A percentile compares a stretch with the other conserved stretches of the same genome.
phyloP scores from a whole-genome alignment of 2,888 invertebrate genomes.

The Buathra laborator region DNA sequence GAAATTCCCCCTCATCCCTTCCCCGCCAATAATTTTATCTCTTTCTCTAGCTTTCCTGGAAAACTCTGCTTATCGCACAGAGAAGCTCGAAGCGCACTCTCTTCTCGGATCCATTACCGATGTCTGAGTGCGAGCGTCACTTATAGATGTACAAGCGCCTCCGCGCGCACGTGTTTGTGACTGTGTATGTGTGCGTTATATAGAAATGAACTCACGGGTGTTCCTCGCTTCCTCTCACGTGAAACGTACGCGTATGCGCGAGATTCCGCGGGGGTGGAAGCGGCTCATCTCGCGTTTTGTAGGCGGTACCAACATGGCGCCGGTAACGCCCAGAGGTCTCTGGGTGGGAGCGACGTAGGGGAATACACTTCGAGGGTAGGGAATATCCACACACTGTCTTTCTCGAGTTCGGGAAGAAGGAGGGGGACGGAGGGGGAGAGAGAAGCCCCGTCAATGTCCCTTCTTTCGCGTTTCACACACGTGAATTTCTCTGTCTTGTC shows the following conservation, averaged over 20 bases:
- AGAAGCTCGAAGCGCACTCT: slow-evolving; percentile 37
- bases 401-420: slow-evolving; percentile 61
- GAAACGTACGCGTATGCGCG: slow-evolving; percentile 70
- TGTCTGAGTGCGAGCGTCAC: slow-evolving; percentile 66
- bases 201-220: slow-evolving; percentile 4
- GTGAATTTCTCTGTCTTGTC: slow-evolving; percentile 42
- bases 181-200: not conserved
- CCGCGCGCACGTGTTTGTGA: not conserved
- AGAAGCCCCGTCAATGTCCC: slow-evolving; percentile 52
- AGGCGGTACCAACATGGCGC: slow-evolving; percentile 84
- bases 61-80: slow-evolving; percentile 10
- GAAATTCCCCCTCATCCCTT: slow-evolving; percentile 56
- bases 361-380: slow-evolving; percentile 74
- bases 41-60: slow-evolving; percentile 50
- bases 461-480: slow-evolving; percentile 56
- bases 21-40: slow-evolving; percentile 62
- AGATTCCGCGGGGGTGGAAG: slow-evolving; percentile 76
- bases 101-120: slow-evolving; percentile 63
- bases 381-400: slow-evolving; percentile 72
- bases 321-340: slow-evolving; percentile 76
- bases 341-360: slow-evolving; percentile 79
- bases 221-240: slow-evolving; percentile 1
- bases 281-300: slow-evolving; percentile 77
- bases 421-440: slow-evolving; percentile 52
- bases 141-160: slow-evolving; percentile 56